A percentile compares a stretch with the other conserved stretches of the same genome.
Conservation (phyloP, 2,888 invertebrate genomes). For the Drosophila diplacantha region DNA sequence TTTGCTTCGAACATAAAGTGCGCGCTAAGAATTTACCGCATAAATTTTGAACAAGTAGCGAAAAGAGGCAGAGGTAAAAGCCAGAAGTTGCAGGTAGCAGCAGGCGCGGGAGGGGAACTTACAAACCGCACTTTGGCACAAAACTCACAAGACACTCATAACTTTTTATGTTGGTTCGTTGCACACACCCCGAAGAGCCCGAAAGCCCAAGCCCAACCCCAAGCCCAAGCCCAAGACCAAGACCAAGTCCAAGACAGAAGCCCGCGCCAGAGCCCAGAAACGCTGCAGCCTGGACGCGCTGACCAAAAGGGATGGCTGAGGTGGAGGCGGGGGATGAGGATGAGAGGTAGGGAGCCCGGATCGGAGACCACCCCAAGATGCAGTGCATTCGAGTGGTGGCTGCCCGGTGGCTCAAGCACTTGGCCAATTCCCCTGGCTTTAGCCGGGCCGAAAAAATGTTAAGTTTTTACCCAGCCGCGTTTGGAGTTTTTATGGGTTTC, state of each 20-base stretch:
- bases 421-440: conserved; percentile 62
- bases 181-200: conserved; percentile 57
- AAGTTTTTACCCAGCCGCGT: conserved; percentile 40
- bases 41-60: conserved; percentile 70
- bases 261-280: conserved; percentile 36
- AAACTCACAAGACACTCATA: conserved; percentile 73
- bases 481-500: conserved; percentile 44
- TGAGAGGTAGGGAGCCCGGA: conserved; percentile 4
- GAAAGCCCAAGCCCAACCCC: conserved; percentile 9
- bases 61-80: conserved; percentile 52
- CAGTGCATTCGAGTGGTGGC: conserved; percentile 55
- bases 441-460: conserved; percentile 39
- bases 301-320: conserved; percentile 24
- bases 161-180: conserved; percentile 70
- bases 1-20: conserved; percentile 73
- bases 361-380: conserved; percentile 62
- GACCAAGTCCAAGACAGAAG: conserved; percentile 22
- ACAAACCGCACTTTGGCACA: conserved; percentile 72
- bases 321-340: not conserved
- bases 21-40: conserved; percentile 72
- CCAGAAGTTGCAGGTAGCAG: conserved; percentile 50
- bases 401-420: conserved; percentile 45
- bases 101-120: conserved; percentile 51
- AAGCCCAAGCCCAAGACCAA: not conserved
- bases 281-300: conserved; percentile 18